Conservation (phyloP, 2,797 vertebrate genomes). For the Karalla daura region DNA sequence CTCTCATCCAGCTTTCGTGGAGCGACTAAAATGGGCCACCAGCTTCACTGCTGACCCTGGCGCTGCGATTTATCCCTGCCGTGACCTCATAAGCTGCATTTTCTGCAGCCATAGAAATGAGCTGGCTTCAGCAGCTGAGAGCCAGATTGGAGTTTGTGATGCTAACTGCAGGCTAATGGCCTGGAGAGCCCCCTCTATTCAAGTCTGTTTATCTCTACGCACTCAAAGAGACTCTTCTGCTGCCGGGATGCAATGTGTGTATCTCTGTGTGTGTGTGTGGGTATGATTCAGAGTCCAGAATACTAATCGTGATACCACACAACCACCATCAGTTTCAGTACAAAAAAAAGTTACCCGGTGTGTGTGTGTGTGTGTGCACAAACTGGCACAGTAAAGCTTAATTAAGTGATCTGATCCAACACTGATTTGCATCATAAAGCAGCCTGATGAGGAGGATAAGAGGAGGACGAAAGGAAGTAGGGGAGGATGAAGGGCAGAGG, state of each 20-base stretch:
- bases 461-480: constrained; percentile 46
- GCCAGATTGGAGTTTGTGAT: constrained; percentile 64
- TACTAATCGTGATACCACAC: constrained; percentile 47
- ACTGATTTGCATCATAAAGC: constrained; percentile 79
- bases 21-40: not conserved
- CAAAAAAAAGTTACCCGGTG: constrained; percentile 25
- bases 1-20: not conserved
- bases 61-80: constrained; percentile 18
- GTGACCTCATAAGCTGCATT: constrained; percentile 32
- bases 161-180: constrained; percentile 72
- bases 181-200: constrained; percentile 67
- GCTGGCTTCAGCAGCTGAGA: constrained; percentile 35
- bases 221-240: constrained; percentile 69
- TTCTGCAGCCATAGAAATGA: constrained; percentile 40
- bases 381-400: constrained; percentile 65
- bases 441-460: constrained; percentile 61
- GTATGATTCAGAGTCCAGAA: constrained; percentile 34
- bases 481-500: constrained; percentile 47
- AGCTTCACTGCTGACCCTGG: constrained; percentile 22
- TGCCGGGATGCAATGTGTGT: constrained; percentile 40
- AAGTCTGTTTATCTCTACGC: constrained; percentile 66
- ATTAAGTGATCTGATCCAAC: constrained; percentile 79
- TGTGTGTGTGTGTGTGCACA: not conserved
- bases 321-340: constrained; percentile 40
- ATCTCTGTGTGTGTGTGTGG: constrained; percentile 3